These are phyloP conservation scores for Pachyseris speciosa DNA, from an alignment of 64 coral and sea anemone species.

Conservation along the genomic window DNA sequence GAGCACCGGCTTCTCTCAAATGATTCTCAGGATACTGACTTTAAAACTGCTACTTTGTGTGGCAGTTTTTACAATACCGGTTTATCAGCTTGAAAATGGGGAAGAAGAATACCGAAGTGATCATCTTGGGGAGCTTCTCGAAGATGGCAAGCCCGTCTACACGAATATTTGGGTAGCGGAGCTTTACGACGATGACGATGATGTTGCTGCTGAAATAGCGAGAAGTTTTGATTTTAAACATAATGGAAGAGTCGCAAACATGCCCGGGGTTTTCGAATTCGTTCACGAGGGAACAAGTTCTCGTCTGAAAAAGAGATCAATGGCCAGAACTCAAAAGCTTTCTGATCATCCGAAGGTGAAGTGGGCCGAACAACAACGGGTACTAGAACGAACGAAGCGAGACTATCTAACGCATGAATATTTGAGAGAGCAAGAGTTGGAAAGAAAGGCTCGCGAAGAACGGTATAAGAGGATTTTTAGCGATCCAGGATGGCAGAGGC, in stretches of 20 bases:
- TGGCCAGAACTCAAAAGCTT: conserved; percentile 46
- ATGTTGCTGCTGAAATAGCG: conserved; percentile 78
- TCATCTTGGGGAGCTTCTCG: conserved; percentile 22
- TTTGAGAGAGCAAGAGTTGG: conserved; percentile 53
- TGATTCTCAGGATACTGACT: conserved; percentile 58
- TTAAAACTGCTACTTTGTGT: conserved; percentile 44
- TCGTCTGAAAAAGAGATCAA: conserved; percentile 45
- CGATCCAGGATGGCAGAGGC: conserved; percentile 66
- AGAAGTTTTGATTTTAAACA: conserved; percentile 74
- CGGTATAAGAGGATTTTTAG: conserved; percentile 72
- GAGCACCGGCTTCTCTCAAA: background rate
- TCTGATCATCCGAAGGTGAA: conserved; percentile 73
- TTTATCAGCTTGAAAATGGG: conserved; percentile 10
- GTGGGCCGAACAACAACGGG: conserved; percentile 75
- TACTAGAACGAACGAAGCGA: conserved; percentile 74
- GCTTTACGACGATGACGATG: conserved; percentile 69
- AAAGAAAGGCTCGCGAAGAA: conserved; percentile 27
- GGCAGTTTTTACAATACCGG: conserved; percentile 25
- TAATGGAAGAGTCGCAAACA: conserved; percentile 72
- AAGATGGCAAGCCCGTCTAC: conserved; percentile 42
- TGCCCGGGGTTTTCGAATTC: conserved; percentile 81
- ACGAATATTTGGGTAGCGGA: conserved; percentile 75
- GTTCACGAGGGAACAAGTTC: conserved; percentile 63
- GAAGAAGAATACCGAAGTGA: conserved; percentile 12
- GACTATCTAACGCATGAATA: conserved; percentile 28